Percentiles rank a stretch among this genome's conserved stretches.
Evolutionary conservation across 2,113 vertebrate genomes (phyloP).

Genomic region (Eretmochelys imbricata): DNA sequence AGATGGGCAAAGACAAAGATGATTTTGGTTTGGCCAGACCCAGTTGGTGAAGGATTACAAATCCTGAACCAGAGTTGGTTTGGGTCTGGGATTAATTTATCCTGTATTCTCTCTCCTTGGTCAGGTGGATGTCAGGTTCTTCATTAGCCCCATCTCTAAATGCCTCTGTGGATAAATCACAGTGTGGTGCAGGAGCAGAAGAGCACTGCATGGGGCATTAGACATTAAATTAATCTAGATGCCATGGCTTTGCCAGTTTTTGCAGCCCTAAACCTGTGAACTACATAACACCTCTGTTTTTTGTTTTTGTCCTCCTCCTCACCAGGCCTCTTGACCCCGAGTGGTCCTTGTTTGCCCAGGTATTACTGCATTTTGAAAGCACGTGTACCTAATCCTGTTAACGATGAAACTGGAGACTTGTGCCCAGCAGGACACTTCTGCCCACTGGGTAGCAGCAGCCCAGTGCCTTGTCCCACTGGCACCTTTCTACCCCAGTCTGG

Average conservation of each 20-base stretch:
- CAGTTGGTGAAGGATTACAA: not conserved
- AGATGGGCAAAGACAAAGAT: not conserved
- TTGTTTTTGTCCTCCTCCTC: not conserved
- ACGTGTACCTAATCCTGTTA: constrained; percentile 69
- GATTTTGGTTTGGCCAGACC: not conserved
- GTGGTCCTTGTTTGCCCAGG: constrained; percentile 82
- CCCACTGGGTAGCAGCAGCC: constrained; percentile 80
- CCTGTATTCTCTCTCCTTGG: not conserved
- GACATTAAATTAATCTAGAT: not conserved
- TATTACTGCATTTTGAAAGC: constrained; percentile 85
- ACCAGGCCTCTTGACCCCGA: constrained; percentile 80
- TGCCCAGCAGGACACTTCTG: constrained; percentile 88
- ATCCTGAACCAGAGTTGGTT: not conserved
- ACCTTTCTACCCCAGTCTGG: constrained; percentile 80
- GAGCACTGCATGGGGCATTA: not conserved
- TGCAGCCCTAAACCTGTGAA: not conserved
- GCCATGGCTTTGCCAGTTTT: not conserved
- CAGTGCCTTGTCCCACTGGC: constrained; percentile 82
- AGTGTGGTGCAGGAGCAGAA: not conserved
- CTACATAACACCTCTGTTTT: rapidly evolving
- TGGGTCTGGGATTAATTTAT: rapidly evolving
- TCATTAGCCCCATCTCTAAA: rapidly evolving
- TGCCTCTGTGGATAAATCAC: not conserved
- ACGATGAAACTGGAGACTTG: constrained; percentile 68
- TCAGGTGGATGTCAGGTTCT: not conserved